phyloP scores from a whole-genome alignment of 2,888 invertebrate species.

The Phasia obesa region DNA sequence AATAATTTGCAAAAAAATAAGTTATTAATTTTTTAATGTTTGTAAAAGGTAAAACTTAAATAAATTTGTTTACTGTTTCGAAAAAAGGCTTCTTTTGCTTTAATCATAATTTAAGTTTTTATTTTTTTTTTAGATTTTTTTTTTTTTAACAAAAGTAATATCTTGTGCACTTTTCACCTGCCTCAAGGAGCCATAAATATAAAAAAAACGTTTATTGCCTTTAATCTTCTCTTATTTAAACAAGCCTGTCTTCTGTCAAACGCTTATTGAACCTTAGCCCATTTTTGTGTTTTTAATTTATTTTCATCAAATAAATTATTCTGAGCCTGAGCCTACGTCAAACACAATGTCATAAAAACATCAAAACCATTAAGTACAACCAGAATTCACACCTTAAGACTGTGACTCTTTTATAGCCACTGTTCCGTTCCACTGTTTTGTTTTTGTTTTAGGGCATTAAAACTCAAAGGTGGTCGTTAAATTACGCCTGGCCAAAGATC shows the following conservation, averaged over 20 bases:
- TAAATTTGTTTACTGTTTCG: too few relatives aligned
- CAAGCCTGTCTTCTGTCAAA: neutral
- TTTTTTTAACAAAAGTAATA: too few relatives aligned
- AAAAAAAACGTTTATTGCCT: neutral
- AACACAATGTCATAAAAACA: slow-evolving; percentile 56
- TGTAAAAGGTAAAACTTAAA: too few relatives aligned
- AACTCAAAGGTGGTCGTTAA: slow-evolving; percentile 66
- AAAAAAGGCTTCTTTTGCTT: too few relatives aligned
- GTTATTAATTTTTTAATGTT: too few relatives aligned
- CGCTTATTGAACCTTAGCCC: neutral
- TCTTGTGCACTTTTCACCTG: neutral
- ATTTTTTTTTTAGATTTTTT: neutral
- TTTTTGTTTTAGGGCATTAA: slow-evolving; percentile 34
- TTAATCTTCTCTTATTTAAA: neutral
- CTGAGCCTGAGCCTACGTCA: slow-evolving; percentile 25
- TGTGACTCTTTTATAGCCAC: slow-evolving; percentile 25
- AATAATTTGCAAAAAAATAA: too few relatives aligned
- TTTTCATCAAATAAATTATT: slow-evolving; percentile 46
- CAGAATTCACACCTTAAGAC: slow-evolving; percentile 60
- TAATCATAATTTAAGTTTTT: neutral
- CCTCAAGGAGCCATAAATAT: neutral
- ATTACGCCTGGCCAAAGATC: slow-evolving; percentile 38
- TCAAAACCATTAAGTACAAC: slow-evolving; percentile 43
- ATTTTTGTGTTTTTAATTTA: neutral
- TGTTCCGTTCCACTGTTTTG: neutral